phyloP scores from a whole-genome alignment of 2,113 vertebrate species.

The Helogale parvula region DNA sequence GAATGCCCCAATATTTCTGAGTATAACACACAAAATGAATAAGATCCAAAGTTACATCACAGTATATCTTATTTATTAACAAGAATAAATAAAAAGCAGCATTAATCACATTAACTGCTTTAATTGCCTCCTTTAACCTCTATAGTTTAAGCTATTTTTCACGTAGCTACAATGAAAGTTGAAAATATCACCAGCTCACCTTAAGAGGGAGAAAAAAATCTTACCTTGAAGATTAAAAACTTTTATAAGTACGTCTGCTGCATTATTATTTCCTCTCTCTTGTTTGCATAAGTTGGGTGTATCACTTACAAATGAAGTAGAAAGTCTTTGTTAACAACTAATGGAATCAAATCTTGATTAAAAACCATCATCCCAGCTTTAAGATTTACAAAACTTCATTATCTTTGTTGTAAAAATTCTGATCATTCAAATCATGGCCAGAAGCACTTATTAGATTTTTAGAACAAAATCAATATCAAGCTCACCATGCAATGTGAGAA shows the following conservation, averaged over 20 bases:
- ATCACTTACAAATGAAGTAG: constrained; percentile 37
- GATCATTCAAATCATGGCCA: not conserved
- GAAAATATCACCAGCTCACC: constrained; percentile 28
- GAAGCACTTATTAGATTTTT: not conserved
- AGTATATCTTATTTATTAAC: constrained; percentile 2
- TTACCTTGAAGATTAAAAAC: constrained; percentile 50
- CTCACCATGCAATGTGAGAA: not conserved
- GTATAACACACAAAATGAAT: not conserved
- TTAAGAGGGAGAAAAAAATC: constrained; percentile 15
- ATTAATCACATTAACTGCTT: constrained; percentile 23
- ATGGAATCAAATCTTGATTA: constrained; percentile 43
- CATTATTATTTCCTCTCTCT: not conserved
- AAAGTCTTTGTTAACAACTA: constrained; percentile 47
- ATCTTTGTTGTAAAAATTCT: not conserved
- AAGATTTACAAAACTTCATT: constrained; percentile 42
- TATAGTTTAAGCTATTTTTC: not conserved
- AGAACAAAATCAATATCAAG: constrained; percentile 52
- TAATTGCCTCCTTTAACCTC: not conserved
- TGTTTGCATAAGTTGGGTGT: not conserved
- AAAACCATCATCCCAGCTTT: not conserved
- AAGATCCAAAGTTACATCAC: not conserved
- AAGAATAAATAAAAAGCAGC: constrained; percentile 36
- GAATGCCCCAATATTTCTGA: constrained; percentile 19
- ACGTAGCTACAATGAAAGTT: not conserved
- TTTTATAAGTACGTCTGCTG: constrained; percentile 2